These are phyloP conservation scores for Julus scandinavius DNA, from an alignment of 2,888 invertebrate genomes.

Conservation along the genomic window DNA sequence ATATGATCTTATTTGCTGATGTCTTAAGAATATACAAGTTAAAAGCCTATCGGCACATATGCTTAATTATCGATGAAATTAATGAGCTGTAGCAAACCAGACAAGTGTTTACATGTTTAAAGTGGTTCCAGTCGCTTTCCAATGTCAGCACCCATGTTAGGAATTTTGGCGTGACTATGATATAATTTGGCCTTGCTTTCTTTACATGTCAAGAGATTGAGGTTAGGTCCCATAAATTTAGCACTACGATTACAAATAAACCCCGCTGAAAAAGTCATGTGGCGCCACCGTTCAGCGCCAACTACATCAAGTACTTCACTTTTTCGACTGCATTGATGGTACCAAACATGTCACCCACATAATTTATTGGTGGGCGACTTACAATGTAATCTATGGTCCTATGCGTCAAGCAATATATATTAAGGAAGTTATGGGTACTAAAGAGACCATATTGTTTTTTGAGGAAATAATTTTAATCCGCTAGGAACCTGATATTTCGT, in stretches of 20 bases:
- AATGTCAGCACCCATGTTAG: slow-evolving; percentile 16
- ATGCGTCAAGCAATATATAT: too few relatives aligned
- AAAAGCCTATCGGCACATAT: neutral
- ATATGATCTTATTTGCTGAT: neutral
- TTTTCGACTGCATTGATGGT: neutral
- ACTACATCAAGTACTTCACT: neutral
- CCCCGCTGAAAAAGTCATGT: too few relatives aligned
- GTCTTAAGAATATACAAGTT: neutral
- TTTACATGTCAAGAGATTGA: slow-evolving; percentile 13
- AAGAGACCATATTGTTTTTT: too few relatives aligned
- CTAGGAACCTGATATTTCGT: too few relatives aligned
- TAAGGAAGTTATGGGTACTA: too few relatives aligned
- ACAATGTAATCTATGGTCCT: too few relatives aligned
- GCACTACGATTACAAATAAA: neutral
- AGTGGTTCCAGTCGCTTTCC: neutral
- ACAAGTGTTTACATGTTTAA: slow-evolving; percentile 36
- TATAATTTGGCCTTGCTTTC: slow-evolving; percentile 27
- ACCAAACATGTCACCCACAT: too few relatives aligned
- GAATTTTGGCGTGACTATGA: neutral
- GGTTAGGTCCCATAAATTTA: neutral
- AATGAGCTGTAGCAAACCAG: slow-evolving; percentile 11
- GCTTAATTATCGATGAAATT: neutral
- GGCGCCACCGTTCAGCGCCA: too few relatives aligned
- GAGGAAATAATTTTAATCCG: too few relatives aligned
- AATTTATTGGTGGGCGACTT: too few relatives aligned